A percentile compares a stretch with the other conserved stretches of the same genome.
Conservation (phyloP, 2,888 invertebrate species). For the Lamellibrachia columna region DNA sequence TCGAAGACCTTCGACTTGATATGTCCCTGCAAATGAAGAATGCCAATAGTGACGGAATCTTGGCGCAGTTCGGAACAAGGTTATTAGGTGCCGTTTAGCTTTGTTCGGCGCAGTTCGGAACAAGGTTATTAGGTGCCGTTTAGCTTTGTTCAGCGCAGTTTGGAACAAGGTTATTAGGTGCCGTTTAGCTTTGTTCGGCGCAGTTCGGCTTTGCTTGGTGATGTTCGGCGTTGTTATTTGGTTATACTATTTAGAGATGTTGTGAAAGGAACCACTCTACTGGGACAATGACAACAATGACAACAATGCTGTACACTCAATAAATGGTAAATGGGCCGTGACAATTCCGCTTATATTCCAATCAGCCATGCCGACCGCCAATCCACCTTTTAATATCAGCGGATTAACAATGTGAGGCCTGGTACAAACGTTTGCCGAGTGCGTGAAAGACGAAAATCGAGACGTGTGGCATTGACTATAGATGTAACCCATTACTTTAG, state of each 20-base stretch:
- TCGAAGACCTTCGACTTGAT: slow-evolving; percentile 52
- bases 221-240: neutral
- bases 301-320: neutral
- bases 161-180: too few species aligned
- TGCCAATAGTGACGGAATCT: neutral
- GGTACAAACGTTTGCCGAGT: too few species aligned
- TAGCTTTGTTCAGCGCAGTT: neutral
- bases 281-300: neutral
- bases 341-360: too few species aligned
- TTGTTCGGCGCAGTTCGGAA: neutral
- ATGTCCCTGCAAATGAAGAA: neutral
- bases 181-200: neutral
- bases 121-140: neutral
- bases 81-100: neutral
- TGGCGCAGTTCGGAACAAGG: neutral
- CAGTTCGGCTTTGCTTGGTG: neutral
- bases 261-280: too few species aligned
- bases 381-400: too few species aligned
- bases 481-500: too few species aligned
- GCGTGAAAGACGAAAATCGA: too few species aligned
- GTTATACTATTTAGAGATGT: neutral
- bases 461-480: too few species aligned
- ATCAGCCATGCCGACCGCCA: too few species aligned
- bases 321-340: too few species aligned
- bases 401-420: too few species aligned